Evolutionary conservation across 2,797 vertebrate genomes (phyloP), one percentile per base, ranked within the genome.

Genomic region (Gymnodraco acuticeps): DNA sequence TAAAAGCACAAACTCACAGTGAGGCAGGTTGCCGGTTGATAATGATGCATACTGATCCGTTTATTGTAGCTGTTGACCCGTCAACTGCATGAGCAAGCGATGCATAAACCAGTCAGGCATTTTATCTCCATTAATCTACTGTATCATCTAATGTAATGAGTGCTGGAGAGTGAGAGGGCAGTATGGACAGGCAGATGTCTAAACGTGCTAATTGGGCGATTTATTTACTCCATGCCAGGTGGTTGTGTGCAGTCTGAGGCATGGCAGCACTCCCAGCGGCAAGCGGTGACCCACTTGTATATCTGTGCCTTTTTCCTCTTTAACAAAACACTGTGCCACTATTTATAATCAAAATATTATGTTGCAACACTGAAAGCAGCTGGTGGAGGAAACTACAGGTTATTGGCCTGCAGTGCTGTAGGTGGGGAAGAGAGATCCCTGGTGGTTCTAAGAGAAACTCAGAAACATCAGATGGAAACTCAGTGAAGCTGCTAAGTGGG

Each of bases 221-320:
- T 93, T 92, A 86, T 94, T 92, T 88, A 82, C 86, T 83, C 75
- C 78, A 77, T 72, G 78, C 83, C 87, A 90, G 92, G 89, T 90
- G 89, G 86, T 85, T 64, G 79, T 80, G 79, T 80, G 87, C 55
- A 73, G 78, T 86, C 83, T 82, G 79, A 83, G 81, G 80, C 64
- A 27, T 86, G 84, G 78, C 80, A 71, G 74, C 77, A 59, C 72
- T 92, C 88, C 91, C 85, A 83, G 75, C 68, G 69, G 87, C 82
- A 56, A 70, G 60, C 70, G 14, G 74, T 90, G 92, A 88, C 91
- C 90, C 83, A 89, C 80, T 92, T 91, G 85, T 82, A 56, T 55
- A 27, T 55, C 50, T 13, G 61, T n/a, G 10, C 62, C 70, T 76
- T 70, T 79, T 80, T 79, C 52, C 59, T 69, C 68, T 87, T 88